Percentiles rank a stretch among this genome's conserved stretches.
Conservation (phyloP, 2,113 vertebrate species). For the Passer domesticus region DNA sequence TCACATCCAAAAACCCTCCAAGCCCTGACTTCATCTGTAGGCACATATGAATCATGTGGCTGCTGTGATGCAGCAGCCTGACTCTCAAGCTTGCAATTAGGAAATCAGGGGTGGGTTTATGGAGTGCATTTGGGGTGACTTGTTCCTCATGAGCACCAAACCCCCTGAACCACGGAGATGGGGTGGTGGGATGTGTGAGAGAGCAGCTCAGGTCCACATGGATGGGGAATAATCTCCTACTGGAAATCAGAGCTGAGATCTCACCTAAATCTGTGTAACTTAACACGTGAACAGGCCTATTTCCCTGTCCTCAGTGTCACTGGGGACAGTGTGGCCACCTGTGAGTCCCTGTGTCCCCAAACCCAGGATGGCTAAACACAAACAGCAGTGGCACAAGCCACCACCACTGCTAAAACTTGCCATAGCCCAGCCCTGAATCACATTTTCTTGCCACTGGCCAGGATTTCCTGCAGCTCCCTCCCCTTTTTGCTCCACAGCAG, state of each 20-base stretch:
- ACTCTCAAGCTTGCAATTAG: neutral
- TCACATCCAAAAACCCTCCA: neutral
- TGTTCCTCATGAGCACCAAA: neutral
- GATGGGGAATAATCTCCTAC: neutral
- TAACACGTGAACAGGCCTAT: neutral
- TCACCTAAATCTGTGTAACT: neutral
- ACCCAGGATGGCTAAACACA: neutral
- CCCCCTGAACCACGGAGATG: neutral
- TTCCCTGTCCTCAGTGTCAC: neutral
- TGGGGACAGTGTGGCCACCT: neutral
- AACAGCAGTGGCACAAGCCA: neutral
- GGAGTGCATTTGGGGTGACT: neutral
- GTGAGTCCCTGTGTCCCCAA: neutral
- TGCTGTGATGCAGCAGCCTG: neutral
- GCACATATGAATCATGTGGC: neutral
- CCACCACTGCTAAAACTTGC: neutral
- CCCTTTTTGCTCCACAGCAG: neutral
- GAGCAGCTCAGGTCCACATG: neutral
- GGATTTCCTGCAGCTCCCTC: neutral
- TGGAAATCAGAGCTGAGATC: neutral
- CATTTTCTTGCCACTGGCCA: neutral
- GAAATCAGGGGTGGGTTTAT: neutral
- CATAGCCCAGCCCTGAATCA: neutral
- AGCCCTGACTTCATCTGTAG: neutral
- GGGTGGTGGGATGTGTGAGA: neutral